phyloP scores from a whole-genome alignment of 1,140 invertebrate species.

The Zaprionus ghesquierei region DNA sequence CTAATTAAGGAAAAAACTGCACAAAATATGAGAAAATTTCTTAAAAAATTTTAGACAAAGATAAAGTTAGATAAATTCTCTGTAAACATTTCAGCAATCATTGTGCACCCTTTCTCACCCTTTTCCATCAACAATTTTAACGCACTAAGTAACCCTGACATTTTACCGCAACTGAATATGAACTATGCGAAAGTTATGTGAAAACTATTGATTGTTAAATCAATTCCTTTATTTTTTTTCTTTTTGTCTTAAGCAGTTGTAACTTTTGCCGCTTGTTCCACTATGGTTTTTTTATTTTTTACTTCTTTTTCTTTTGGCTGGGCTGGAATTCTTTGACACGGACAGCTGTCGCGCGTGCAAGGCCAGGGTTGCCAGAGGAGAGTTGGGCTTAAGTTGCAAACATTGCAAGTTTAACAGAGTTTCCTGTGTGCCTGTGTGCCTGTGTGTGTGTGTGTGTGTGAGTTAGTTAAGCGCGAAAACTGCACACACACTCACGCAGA shows the following conservation, averaged over 20 bases:
- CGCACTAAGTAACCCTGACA: neutral
- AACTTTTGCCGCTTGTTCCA: neutral
- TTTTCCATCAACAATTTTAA: no score
- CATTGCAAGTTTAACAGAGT: conserved; percentile 37
- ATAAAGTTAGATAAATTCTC: no score
- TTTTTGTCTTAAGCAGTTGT: neutral
- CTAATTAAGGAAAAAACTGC: no score
- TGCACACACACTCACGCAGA: conserved; percentile 15
- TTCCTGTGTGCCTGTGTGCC: neutral
- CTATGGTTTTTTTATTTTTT: conserved; percentile 2
- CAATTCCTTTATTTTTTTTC: neutral
- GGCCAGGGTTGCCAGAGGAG: neutral
- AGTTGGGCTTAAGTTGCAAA: neutral
- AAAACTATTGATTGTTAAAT: neutral
- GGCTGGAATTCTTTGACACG: neutral
- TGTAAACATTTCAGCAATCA: no score
- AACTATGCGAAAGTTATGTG: neutral
- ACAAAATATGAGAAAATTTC: no score
- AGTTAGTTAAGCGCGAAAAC: conserved; percentile 62
- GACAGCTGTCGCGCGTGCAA: neutral
- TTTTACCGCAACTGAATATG: neutral
- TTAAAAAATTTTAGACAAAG: no score
- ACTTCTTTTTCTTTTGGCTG: neutral
- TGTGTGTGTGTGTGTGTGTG: neutral
- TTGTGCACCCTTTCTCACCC: no score